phyloP scores from a whole-genome alignment of 37 sponge, comb jelly and placozoan genomes.

The Dysidea cf. avara region DNA sequence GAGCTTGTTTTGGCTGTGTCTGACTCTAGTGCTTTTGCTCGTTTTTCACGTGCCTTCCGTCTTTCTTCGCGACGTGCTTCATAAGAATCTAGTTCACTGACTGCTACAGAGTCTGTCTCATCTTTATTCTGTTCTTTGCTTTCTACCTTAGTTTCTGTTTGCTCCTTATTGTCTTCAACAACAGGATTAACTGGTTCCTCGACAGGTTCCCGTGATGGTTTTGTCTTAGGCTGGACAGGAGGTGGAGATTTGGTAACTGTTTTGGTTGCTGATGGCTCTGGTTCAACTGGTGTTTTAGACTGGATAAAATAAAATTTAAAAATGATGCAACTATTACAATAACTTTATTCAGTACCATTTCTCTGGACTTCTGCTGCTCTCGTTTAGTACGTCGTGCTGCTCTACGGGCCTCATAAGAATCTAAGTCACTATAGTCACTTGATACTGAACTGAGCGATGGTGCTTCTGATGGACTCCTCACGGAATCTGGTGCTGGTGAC shows the following conservation, averaged over 20 bases:
- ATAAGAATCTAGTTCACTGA: constrained; percentile 49
- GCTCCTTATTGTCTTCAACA: neutral
- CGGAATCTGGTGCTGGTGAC: too few relatives aligned
- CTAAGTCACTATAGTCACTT: neutral
- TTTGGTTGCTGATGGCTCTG: too few relatives aligned
- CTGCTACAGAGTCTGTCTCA: neutral
- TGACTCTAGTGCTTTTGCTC: constrained; percentile 50
- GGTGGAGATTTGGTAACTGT: too few relatives aligned
- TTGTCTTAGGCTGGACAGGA: neutral
- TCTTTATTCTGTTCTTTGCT: neutral
- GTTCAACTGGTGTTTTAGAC: too few relatives aligned
- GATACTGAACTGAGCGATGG: too few relatives aligned
- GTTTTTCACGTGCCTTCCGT: constrained; percentile 74
- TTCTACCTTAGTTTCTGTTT: neutral
- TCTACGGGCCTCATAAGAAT: constrained; percentile 2
- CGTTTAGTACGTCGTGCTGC: constrained; percentile 14
- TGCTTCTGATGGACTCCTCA: too few relatives aligned
- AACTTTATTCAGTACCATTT: too few relatives aligned
- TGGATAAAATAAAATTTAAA: too few relatives aligned
- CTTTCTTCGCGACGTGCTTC: constrained; percentile 67
- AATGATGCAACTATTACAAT: too few relatives aligned
- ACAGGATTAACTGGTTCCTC: neutral
- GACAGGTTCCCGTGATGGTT: neutral
- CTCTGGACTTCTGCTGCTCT: neutral
- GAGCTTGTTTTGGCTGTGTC: constrained; percentile 7